A percentile compares a stretch with the other conserved stretches of the same genome.
Evolutionary conservation across 2,797 vertebrate genomes (phyloP).

Genomic region (Falco cherrug): DNA sequence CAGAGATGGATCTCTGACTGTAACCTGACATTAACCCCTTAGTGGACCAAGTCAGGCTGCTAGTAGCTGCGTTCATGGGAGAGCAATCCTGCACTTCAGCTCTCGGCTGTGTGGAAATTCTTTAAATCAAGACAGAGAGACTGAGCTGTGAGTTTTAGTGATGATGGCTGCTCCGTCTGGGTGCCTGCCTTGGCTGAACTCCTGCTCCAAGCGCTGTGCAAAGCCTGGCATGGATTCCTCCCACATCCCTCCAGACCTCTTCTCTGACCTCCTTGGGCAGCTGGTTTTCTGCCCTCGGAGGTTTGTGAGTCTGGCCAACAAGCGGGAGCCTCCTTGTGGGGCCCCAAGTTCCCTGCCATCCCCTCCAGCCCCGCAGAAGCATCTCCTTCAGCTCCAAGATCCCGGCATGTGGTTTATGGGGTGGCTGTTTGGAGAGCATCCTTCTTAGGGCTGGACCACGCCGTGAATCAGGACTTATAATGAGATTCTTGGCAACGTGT

Average conservation of each 20-base stretch:
- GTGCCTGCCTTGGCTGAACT: background rate
- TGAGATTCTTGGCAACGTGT: slow-evolving; percentile 28
- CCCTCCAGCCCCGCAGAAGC: background rate
- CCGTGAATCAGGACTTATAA: background rate
- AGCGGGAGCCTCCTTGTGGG: accelerated
- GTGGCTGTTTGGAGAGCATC: background rate
- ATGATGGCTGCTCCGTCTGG: background rate
- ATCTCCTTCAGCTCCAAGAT: background rate
- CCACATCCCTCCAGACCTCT: background rate
- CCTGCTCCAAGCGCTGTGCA: background rate
- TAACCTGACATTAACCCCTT: slow-evolving; percentile 34
- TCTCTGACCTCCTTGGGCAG: background rate
- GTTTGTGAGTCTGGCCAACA: background rate
- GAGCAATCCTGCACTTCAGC: background rate
- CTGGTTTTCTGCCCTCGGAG: accelerated
- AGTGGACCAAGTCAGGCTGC: background rate
- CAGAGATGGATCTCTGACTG: background rate
- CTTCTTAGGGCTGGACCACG: background rate
- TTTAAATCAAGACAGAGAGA: background rate
- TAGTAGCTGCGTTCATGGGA: background rate
- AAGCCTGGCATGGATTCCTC: background rate
- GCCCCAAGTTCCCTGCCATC: background rate
- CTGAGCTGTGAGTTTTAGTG: background rate
- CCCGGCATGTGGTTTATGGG: accelerated
- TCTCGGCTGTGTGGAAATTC: background rate